These are phyloP conservation scores for Carassius auratus DNA, from an alignment of 2,113 vertebrate species.

Conservation along the genomic window DNA sequence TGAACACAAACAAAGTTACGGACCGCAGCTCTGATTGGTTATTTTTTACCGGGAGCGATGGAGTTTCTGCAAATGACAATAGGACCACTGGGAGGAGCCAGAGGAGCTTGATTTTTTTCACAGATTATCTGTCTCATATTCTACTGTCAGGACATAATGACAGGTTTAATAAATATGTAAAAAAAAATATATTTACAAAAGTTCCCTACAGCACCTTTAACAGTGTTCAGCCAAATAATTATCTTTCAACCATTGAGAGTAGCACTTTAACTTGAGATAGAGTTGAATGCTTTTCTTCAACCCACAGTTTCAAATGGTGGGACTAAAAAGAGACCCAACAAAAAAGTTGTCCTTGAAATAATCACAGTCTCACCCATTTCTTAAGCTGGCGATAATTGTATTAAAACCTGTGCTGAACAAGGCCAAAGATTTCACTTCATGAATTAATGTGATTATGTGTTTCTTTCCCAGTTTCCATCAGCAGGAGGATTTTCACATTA, in stretches of 20 bases:
- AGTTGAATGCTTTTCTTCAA: neutral
- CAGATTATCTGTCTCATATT: too few species aligned
- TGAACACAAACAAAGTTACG: too few species aligned
- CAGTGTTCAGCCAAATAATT: neutral
- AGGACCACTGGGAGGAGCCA: too few species aligned
- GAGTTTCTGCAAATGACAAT: too few species aligned
- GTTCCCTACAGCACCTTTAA: neutral
- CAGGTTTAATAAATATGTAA: too few species aligned
- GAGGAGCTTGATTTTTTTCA: too few species aligned
- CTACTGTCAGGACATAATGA: too few species aligned
- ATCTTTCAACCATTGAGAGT: neutral
- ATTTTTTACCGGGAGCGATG: too few species aligned
- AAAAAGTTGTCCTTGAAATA: constrained; percentile 20
- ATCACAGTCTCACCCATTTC: constrained; percentile 28
- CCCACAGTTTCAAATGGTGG: neutral
- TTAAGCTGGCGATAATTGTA: constrained; percentile 36
- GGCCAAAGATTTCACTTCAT: constrained; percentile 19
- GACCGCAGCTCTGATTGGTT: too few species aligned
- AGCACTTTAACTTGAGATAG: constrained; percentile 9
- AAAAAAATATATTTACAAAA: too few species aligned
- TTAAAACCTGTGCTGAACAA: constrained; percentile 49
- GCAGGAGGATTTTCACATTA: constrained; percentile 1
- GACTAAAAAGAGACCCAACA: neutral
- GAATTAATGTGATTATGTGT: constrained; percentile 1
- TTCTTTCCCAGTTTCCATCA: constrained; percentile 2